Percentiles rank a stretch among this genome's conserved stretches.
Conservation (phyloP, 2,113 vertebrate genomes). For the Gambusia holbrooki region DNA sequence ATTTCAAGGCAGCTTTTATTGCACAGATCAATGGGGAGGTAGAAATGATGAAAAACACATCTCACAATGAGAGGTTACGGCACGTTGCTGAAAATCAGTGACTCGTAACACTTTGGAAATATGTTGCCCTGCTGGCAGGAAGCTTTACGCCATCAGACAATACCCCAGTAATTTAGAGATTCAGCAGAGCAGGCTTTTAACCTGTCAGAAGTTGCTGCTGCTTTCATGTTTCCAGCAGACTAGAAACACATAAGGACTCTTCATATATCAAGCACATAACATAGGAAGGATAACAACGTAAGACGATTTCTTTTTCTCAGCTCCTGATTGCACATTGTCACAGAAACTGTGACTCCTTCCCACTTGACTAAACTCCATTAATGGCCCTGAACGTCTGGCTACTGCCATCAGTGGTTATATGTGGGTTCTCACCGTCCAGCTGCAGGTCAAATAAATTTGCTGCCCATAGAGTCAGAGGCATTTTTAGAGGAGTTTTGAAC, state of each 20-base stretch:
- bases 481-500: not conserved
- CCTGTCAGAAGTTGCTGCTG: not conserved
- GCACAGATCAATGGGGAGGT: not conserved
- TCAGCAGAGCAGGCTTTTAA: constrained; percentile 2
- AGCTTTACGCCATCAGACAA: constrained; percentile 1
- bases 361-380: not conserved
- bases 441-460: not conserved
- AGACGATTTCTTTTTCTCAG: not conserved
- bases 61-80: not conserved
- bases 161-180: not conserved
- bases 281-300: not conserved
- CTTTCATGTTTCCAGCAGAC: not conserved
- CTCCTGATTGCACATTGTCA: not conserved
- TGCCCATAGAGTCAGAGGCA: not conserved
- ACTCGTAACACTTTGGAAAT: not conserved
- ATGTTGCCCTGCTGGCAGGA: not conserved
- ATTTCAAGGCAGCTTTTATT: not conserved
- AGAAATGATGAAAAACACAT: not conserved
- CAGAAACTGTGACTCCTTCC: not conserved
- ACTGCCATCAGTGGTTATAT: not conserved
- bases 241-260: constrained; percentile 14
- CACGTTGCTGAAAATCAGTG: not conserved
- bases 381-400: not conserved
- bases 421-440: not conserved
- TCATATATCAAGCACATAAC: constrained; percentile 2